Evolutionary conservation across 2,888 invertebrate species (phyloP).

Genomic region (Heliconius hortense): DNA sequence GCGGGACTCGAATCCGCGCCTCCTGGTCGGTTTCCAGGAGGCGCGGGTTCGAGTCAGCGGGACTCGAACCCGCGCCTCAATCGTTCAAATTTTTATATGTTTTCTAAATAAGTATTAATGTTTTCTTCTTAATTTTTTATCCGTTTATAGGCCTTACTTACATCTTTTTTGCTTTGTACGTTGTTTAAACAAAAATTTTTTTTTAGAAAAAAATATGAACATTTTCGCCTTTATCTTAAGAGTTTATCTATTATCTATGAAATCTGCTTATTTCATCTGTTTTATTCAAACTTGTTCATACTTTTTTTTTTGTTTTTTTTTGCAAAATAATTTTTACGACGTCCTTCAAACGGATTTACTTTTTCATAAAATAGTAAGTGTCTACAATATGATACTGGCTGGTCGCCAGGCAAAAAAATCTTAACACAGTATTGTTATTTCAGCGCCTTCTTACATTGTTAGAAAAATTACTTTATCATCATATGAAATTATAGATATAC

Average conservation of each 20-base stretch:
- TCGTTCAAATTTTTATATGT: too few species aligned
- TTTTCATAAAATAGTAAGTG: constrained; percentile 16
- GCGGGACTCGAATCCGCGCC: too few species aligned
- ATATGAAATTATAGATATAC: not conserved
- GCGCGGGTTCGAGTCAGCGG: too few species aligned
- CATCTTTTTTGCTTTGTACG: too few species aligned
- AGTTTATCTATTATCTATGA: not conserved
- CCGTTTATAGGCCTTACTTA: too few species aligned
- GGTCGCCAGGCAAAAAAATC: constrained; percentile 11
- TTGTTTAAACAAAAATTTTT: too few species aligned
- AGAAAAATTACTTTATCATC: not conserved
- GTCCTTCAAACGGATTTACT: constrained; percentile 8
- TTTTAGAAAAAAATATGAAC: not conserved
- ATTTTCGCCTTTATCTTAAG: not conserved
- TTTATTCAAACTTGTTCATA: too few species aligned
- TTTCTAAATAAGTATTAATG: too few species aligned
- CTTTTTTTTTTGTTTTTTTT: not conserved
- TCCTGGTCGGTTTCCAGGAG: too few species aligned
- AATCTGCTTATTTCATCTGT: not conserved
- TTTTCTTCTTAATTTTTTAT: too few species aligned
- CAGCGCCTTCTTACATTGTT: constrained; percentile 5
- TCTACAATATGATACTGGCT: constrained; percentile 17
- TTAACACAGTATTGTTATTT: constrained; percentile 10
- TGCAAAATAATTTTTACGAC: not conserved
- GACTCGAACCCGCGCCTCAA: too few species aligned